phyloP scores from a whole-genome alignment of 2,888 invertebrate genomes.

The Linyphia triangularis region DNA sequence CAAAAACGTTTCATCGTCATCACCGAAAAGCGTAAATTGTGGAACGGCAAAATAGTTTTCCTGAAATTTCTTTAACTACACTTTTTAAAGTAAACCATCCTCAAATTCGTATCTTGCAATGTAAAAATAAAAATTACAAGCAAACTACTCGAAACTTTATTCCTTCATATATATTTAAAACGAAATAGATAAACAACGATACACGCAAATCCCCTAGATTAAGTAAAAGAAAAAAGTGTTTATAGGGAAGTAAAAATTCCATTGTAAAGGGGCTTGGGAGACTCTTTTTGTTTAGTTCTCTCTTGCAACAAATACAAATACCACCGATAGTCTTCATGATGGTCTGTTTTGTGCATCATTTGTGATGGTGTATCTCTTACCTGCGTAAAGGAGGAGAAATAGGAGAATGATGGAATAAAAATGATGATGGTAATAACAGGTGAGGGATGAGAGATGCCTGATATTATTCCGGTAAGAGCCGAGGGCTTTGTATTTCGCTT shows the following conservation, averaged over 20 bases:
- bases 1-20: too few species aligned
- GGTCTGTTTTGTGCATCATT: conserved; percentile 9
- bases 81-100: too few species aligned
- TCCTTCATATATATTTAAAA: neutral
- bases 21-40: too few species aligned
- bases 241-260: conserved; percentile 21
- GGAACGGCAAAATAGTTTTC: too few species aligned
- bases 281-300: conserved; percentile 38
- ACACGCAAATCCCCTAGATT: neutral
- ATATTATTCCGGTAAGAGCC: conserved; percentile 26
- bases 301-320: conserved; percentile 1
- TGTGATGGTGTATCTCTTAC: neutral
- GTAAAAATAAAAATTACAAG: conserved; percentile 5
- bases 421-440: conserved; percentile 61
- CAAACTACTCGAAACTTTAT: conserved; percentile 28
- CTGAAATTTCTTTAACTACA: too few species aligned
- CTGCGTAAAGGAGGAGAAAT: neutral
- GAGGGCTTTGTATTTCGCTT: neutral
- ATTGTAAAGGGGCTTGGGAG: neutral
- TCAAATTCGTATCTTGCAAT: too few species aligned
- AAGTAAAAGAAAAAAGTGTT: neutral
- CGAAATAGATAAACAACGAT: neutral
- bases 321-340: neutral
- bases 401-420: conserved; percentile 33
- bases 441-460: conserved; percentile 38